phyloP scores from a whole-genome alignment of 1,140 invertebrate genomes.

The Theocolax elegans region DNA sequence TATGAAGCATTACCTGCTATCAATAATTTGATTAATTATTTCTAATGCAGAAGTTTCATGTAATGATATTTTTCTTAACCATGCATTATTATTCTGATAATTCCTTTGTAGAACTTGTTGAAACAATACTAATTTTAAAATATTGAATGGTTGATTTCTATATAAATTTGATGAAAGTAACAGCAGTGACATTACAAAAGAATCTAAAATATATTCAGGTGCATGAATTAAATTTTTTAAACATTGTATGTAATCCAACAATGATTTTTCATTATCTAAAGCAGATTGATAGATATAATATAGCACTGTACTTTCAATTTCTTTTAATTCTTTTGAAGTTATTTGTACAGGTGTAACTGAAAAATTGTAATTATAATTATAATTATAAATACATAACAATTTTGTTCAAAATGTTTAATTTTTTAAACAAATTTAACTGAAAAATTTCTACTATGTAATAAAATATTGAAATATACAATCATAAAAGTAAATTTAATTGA shows the following conservation, averaged over 20 bases:
- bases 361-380: too few relatives aligned
- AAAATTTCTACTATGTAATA: too few relatives aligned
- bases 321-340: conserved; percentile 56
- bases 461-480: too few relatives aligned
- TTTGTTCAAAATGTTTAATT: too few relatives aligned
- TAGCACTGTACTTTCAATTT: conserved; percentile 69
- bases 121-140: conserved; percentile 64
- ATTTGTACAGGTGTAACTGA: conserved; percentile 45
- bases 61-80: conserved; percentile 66
- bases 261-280: conserved; percentile 62
- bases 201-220: conserved; percentile 69
- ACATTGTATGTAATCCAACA: conserved; percentile 68
- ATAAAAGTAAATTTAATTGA: too few relatives aligned
- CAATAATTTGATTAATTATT: conserved; percentile 65
- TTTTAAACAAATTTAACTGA: background rate
- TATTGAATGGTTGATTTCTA: conserved; percentile 67
- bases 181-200: conserved; percentile 69
- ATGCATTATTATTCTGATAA: conserved; percentile 64
- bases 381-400: conserved; percentile 4
- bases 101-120: conserved; percentile 65
- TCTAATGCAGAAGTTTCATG: conserved; percentile 58
- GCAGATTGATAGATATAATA: conserved; percentile 70
- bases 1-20: conserved; percentile 69
- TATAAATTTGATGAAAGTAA: conserved; percentile 66
- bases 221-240: conserved; percentile 65